Evolutionary conservation across 2,113 vertebrate species (phyloP), one percentile per base, ranked within the genome.

Genomic region (Oryzias curvinotus): DNA sequence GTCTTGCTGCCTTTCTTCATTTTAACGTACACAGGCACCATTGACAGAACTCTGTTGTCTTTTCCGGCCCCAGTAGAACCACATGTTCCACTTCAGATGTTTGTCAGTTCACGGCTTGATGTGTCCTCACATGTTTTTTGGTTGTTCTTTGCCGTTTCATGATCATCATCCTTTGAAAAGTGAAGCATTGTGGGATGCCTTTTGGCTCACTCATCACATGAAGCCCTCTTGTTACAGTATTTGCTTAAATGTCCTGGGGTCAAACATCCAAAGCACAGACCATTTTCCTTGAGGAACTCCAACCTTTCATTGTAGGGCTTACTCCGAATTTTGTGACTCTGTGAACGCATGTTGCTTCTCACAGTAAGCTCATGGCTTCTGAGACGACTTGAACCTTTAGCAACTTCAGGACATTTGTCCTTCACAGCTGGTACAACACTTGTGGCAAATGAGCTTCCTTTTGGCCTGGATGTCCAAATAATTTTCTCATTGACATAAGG

Each of bases 331-430:
- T 17, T 53, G 43, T 17, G 14, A n/a, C 28, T 23, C 58, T 49
- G 43, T 26, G 14, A 54, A 8, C 3, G 25, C n/a, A 19, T 0
- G 52, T 13, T 25, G n/a, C 36, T 36, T 64, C 14, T 54, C 51
- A 54, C 51, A 64, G 51, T 54, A 64, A n/a, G 46, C 12, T 16
- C 51, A 47, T 21, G 51, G 51, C 3, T 26, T 47, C 25, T 64
- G 62, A 19, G 43, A 54, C 5, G n/a, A 25, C 15, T 16, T 5
- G 4, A 19, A 42, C 13, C 25, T 53, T 64, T 64, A 21, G 7
- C 19, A 4, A n/a, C 46, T 46, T 54, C 26, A 46, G 42, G 18
- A 14, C 17, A 15, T 4, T 19, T 53, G n/a, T 46, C 23, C 4
- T 46, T 45, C 45, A 18, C 28, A 28, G 23, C 42, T 28, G 41